These are phyloP conservation scores for Dicrurus megarhynchus DNA, from an alignment of 2,113 vertebrate genomes.

Conservation along the genomic window DNA sequence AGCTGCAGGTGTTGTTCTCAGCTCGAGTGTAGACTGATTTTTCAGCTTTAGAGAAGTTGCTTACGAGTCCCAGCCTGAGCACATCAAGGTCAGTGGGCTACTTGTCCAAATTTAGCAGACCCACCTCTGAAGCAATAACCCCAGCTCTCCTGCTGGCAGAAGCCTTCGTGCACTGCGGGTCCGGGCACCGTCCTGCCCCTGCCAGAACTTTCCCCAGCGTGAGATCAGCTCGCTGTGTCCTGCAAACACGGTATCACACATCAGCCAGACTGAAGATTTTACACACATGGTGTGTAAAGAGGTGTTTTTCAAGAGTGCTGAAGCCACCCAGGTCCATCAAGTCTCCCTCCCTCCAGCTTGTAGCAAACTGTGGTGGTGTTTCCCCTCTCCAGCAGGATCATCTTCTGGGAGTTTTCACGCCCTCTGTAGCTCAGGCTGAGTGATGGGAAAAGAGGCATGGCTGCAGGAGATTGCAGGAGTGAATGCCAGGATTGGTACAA, in stretches of 20 bases:
- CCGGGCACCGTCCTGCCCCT: accelerated
- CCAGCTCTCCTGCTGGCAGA: neutral
- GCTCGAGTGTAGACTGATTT: neutral
- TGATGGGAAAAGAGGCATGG: accelerated
- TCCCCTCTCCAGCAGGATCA: neutral
- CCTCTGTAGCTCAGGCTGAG: neutral
- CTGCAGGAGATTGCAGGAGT: neutral
- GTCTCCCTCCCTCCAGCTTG: neutral
- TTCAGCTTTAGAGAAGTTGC: neutral
- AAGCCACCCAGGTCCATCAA: neutral
- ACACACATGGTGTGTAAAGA: accelerated
- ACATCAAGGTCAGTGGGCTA: neutral
- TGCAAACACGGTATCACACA: neutral
- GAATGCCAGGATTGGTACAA: neutral
- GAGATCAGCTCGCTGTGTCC: accelerated
- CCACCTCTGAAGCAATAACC: neutral
- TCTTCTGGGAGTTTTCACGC: neutral
- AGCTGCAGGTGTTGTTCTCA: accelerated
- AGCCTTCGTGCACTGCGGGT: accelerated
- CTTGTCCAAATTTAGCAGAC: neutral
- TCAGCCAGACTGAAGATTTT: neutral
- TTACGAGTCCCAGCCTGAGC: neutral
- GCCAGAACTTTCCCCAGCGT: accelerated
- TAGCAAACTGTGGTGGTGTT: accelerated
- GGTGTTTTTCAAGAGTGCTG: neutral